A percentile compares a stretch with the other conserved stretches of the same genome.
Evolutionary conservation across 2,888 invertebrate species (phyloP).

Genomic region (Mimas tiliae): DNA sequence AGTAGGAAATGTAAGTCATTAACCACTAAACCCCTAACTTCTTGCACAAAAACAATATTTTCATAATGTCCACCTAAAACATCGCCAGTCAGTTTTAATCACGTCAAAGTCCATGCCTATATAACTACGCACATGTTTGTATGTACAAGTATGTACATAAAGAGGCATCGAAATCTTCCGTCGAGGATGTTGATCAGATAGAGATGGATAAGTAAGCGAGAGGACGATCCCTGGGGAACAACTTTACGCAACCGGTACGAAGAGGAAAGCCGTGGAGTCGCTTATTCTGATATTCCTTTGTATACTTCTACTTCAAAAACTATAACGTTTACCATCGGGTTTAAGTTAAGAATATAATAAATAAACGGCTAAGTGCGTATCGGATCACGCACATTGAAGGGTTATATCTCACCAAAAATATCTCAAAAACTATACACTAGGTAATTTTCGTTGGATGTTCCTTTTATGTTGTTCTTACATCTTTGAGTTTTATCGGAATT

Average conservation of each 20-base stretch:
- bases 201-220: conserved; percentile 75
- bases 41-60: neutral
- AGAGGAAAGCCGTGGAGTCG: conserved; percentile 42
- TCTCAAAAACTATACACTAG: too few species aligned
- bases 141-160: conserved; percentile 10
- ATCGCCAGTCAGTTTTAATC: neutral
- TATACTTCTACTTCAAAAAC: neutral
- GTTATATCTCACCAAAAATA: too few species aligned
- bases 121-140: conserved; percentile 27
- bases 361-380: too few species aligned
- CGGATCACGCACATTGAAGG: too few species aligned
- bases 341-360: neutral
- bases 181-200: conserved; percentile 63
- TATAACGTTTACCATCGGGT: too few species aligned
- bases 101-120: conserved; percentile 7
- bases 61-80: neutral
- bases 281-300: neutral
- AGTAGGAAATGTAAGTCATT: too few species aligned
- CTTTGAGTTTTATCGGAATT: too few species aligned
- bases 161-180: conserved; percentile 52
- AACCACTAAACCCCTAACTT: neutral
- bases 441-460: too few species aligned
- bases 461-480: too few species aligned
- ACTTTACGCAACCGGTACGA: conserved; percentile 44
- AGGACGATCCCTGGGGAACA: conserved; percentile 66